Conservation (phyloP, 2,113 vertebrate genomes). For the Camelus dromedarius region DNA sequence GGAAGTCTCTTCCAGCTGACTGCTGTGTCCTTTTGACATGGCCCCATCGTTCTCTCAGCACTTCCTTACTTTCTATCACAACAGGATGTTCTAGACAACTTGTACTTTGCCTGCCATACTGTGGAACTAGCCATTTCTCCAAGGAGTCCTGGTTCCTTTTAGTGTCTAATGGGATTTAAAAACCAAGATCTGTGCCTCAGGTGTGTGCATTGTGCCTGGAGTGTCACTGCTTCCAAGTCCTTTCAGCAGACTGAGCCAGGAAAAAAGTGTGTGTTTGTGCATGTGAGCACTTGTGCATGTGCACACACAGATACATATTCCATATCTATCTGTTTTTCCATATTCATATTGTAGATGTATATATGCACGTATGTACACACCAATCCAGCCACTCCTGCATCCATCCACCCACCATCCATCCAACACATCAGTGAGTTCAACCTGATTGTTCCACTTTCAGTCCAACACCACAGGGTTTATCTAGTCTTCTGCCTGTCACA, state of each 20-base stretch:
- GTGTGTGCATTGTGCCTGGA: background rate
- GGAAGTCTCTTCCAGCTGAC: background rate
- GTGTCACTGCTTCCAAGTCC: background rate
- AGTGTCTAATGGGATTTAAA: background rate
- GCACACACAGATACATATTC: background rate
- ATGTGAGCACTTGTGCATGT: background rate
- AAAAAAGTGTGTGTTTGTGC: background rate
- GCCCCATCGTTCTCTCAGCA: background rate
- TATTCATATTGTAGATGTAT: background rate
- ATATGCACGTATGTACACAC: background rate
- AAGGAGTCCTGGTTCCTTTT: background rate
- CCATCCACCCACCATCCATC: background rate
- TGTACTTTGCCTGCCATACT: background rate
- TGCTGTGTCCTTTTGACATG: background rate
- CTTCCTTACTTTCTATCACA: background rate
- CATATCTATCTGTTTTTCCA: background rate
- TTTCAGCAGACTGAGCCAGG: background rate
- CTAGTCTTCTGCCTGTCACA: background rate
- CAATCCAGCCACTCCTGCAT: too few species aligned
- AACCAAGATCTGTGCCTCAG: background rate
- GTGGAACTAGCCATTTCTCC: background rate
- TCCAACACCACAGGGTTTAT: background rate
- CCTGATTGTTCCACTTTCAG: background rate
- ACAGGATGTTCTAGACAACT: background rate
- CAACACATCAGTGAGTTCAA: background rate